phyloP scores from a whole-genome alignment of 2,797 vertebrate genomes.

The Notamacropus eugenii region DNA sequence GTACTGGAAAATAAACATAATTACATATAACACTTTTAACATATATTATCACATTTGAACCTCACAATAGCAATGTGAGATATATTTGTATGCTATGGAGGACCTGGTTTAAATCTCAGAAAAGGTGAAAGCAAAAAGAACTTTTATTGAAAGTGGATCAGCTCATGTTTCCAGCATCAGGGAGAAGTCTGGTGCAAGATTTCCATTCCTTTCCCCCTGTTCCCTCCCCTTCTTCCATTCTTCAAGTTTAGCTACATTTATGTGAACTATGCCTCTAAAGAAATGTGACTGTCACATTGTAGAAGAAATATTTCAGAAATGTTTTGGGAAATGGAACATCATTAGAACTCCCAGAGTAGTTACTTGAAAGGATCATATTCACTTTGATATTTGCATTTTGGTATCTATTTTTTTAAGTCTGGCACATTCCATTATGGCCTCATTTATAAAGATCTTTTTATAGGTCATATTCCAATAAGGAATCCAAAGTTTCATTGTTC shows the following conservation, averaged over 20 bases:
- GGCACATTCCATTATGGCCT: neutral
- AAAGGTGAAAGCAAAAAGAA: neutral
- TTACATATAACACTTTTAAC: neutral
- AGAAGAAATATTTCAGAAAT: constrained; percentile 7
- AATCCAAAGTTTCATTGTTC: constrained; percentile 38
- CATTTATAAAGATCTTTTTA: constrained; percentile 34
- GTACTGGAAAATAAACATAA: constrained; percentile 5
- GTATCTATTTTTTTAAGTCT: constrained; percentile 39
- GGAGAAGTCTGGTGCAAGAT: neutral
- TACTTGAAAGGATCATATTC: constrained; percentile 23
- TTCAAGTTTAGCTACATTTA: neutral
- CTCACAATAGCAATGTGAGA: neutral
- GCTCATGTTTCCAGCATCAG: neutral
- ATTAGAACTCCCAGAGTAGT: constrained; percentile 47
- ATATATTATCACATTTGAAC: neutral
- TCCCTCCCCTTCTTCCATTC: neutral
- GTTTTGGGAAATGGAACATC: neutral
- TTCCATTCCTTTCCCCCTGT: neutral
- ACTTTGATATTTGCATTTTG: constrained; percentile 28
- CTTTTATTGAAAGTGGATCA: neutral
- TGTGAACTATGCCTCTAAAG: neutral
- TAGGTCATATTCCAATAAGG: constrained; percentile 32
- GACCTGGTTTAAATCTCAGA: neutral
- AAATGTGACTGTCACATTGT: neutral
- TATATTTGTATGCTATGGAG: neutral